Evolutionary conservation across 2,113 vertebrate genomes (phyloP).

Genomic region (Corvus moneduloides): DNA sequence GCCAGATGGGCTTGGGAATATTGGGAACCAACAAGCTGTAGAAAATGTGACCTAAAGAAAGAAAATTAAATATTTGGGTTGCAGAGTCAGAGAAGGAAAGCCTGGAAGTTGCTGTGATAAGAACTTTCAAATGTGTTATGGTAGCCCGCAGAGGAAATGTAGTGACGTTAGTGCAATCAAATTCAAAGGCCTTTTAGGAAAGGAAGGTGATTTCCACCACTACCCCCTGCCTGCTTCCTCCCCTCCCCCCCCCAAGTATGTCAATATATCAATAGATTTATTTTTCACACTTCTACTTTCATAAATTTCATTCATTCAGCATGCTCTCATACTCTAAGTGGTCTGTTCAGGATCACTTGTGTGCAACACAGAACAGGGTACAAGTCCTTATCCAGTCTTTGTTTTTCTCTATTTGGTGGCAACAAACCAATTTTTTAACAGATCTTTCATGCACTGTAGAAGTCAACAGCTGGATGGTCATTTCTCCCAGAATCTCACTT

Average conservation of each 20-base stretch:
- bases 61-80: neutral
- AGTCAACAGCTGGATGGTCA: neutral
- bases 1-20: neutral
- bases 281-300: neutral
- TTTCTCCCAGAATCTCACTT: neutral
- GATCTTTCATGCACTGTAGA: neutral
- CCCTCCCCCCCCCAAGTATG: rapidly evolving
- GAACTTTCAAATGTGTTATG: neutral
- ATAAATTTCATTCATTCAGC: neutral
- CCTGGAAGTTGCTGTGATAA: neutral
- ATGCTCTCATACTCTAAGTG: neutral
- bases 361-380: neutral
- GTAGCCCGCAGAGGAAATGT: neutral
- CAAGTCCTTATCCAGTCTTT: neutral
- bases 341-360: neutral
- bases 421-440: neutral
- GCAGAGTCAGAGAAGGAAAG: neutral
- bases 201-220: neutral
- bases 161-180: neutral
- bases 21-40: neutral
- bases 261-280: neutral
- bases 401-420: neutral
- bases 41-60: neutral
- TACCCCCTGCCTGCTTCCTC: rapidly evolving
- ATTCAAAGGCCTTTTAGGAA: neutral